Base-by-base conservation (phyloP, 1,140 invertebrate genomes). In the Radopholus similis region DNA sequence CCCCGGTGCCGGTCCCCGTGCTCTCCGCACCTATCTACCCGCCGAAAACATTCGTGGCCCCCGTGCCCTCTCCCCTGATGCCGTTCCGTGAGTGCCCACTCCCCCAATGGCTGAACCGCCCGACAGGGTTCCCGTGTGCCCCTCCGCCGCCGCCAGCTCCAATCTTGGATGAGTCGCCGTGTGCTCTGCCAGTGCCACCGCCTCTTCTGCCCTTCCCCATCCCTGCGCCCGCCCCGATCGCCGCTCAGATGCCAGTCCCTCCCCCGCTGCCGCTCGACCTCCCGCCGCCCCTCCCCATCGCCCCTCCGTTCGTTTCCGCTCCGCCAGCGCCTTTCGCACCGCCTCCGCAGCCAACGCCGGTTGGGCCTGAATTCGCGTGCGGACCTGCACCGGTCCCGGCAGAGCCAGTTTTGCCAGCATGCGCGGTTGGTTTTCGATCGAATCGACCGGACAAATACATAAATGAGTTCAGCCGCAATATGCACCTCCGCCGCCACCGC, bases 1-100 rank as follows among this genome's bases (percentile, higher is more conserved):
- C 55, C 4, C 60, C n/a, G n/a, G 55, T 67, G 35, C 66, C 65
- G 26, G 66, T 71, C 23, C 66, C 66, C 23, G 66, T 68, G 15
- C 26, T 68, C 18, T 53, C 66, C 9, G 66, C 66, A 18, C 35
- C 66, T 15, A 30, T 68, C 13, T 21, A 71, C 3, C 66, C 66
- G n/a, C 70, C 70, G 42, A 38, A 53, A 37, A 21, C 70, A 26
- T 72, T 68, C 32, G 2, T 34, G 23, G 28, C 44, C 13, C 66
- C 66, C 13, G 66, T 9, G 9, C 0, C 69, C n/a, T 15, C 26
- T 1, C 32, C 6, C 56, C 56, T 4, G 35, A 30, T 58, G 15
- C 2, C 23, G 9, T 21, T 2, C 53, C n/a, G 1, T 30, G 18
- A 37, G 34, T 18, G 18, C 9, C 66, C 18, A 23, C 26, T 26